Evolutionary conservation across 2,888 invertebrate species (phyloP).

Genomic region (Sinelater perroti): DNA sequence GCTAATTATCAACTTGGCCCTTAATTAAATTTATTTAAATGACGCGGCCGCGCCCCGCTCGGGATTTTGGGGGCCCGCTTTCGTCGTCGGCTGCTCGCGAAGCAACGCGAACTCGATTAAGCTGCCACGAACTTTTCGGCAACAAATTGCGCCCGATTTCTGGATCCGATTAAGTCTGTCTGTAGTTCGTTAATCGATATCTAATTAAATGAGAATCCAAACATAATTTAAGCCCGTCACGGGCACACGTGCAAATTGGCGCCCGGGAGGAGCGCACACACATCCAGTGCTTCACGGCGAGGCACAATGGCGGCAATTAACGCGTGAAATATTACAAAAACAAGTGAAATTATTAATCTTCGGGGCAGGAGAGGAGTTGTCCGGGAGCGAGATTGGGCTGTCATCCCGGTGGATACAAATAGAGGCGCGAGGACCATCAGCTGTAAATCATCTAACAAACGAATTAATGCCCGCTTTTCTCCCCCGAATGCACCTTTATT

Average conservation of each 20-base stretch:
- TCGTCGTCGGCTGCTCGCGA: too few species aligned
- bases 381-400: slow-evolving; percentile 60
- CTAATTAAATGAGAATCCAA: slow-evolving; percentile 25
- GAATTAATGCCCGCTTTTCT: slow-evolving; percentile 47
- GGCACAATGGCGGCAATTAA: slow-evolving; percentile 53
- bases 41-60: too few species aligned
- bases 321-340: slow-evolving; percentile 60
- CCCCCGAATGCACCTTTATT: slow-evolving; percentile 36
- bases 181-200: slow-evolving; percentile 21
- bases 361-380: slow-evolving; percentile 45
- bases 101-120: too few species aligned
- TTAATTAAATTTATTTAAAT: too few species aligned
- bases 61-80: too few species aligned
- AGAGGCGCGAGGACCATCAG: slow-evolving; percentile 52
- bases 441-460: slow-evolving; percentile 56
- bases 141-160: too few species aligned
- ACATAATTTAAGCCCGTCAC: slow-evolving; percentile 16
- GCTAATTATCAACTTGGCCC: too few species aligned
- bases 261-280: slow-evolving; percentile 18
- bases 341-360: slow-evolving; percentile 61
- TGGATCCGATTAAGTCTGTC: too few species aligned
- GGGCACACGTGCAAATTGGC: slow-evolving; percentile 13
- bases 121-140: too few species aligned
- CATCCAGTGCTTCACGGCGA: slow-evolving; percentile 13
- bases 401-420: slow-evolving; percentile 57